A percentile compares a stretch with the other conserved stretches of the same genome.
Conservation (phyloP, 1,140 invertebrate genomes). For the Drosophila insularis region DNA sequence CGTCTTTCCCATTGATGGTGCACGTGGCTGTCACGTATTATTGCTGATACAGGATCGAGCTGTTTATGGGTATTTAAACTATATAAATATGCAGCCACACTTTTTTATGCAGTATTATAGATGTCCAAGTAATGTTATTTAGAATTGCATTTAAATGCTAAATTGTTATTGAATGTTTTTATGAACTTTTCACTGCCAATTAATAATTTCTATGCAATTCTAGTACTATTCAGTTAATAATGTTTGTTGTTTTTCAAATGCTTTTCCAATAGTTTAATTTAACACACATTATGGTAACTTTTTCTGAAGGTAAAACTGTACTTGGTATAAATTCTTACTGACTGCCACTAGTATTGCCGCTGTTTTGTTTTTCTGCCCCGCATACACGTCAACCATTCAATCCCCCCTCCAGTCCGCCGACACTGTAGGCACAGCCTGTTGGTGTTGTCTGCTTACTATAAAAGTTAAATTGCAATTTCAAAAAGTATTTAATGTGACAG, state of each 20-base stretch:
- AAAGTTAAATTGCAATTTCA: slow-evolving; percentile 74
- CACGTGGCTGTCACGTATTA: neutral
- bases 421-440: slow-evolving; percentile 12
- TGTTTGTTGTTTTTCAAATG: too few relatives aligned
- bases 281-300: neutral
- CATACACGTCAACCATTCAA: too few relatives aligned
- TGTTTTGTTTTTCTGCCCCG: slow-evolving; percentile 9
- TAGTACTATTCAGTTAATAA: too few relatives aligned
- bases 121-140: too few relatives aligned
- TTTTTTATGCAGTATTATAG: neutral
- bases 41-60: too few relatives aligned
- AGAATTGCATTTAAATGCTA: too few relatives aligned
- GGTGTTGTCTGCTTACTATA: slow-evolving; percentile 50
- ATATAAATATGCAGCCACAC: neutral
- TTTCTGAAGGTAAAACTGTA: neutral
- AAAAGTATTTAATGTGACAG: slow-evolving; percentile 75
- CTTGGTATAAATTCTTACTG: neutral
- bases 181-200: too few relatives aligned
- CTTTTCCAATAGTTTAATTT: too few relatives aligned
- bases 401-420: too few relatives aligned
- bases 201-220: too few relatives aligned
- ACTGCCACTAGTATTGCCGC: neutral
- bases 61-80: neutral
- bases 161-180: too few relatives aligned
- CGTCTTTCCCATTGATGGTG: neutral